phyloP scores from a whole-genome alignment of 2,888 invertebrate species.

The Deilephila porcellus region DNA sequence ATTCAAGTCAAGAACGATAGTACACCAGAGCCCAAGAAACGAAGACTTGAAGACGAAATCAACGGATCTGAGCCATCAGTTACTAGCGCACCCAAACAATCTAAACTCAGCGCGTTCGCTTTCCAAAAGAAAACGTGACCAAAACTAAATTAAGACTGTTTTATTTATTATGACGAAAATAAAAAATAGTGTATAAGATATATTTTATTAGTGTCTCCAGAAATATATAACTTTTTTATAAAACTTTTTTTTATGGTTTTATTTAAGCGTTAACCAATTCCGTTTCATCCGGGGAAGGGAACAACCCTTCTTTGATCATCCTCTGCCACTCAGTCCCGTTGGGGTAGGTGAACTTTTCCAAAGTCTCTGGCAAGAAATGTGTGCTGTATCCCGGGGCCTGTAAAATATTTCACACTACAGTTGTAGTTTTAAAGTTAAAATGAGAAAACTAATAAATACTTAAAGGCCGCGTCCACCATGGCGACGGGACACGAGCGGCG shows the following conservation, averaged over 20 bases:
- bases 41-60: conserved; percentile 67
- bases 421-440: background rate
- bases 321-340: conserved; percentile 90
- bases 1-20: conserved; percentile 54
- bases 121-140: conserved; percentile 68
- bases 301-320: conserved; percentile 86
- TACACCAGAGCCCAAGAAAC: conserved; percentile 58
- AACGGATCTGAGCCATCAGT: conserved; percentile 54
- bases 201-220: background rate
- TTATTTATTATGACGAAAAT: conserved; percentile 16
- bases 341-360: conserved; percentile 90
- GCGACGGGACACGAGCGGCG: no score
- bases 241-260: conserved; percentile 34
- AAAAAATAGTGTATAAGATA: background rate
- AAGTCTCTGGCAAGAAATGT: conserved; percentile 88
- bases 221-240: conserved; percentile 11
- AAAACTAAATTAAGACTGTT: conserved; percentile 1
- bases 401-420: conserved; percentile 47
- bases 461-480: no score
- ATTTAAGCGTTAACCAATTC: conserved; percentile 66
- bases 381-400: conserved; percentile 92
- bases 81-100: conserved; percentile 72
- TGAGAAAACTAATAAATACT: no score
- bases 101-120: conserved; percentile 79
- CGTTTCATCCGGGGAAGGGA: conserved; percentile 79